phyloP scores from a whole-genome alignment of 1,140 invertebrate genomes.

The Drosophila repletoides region DNA sequence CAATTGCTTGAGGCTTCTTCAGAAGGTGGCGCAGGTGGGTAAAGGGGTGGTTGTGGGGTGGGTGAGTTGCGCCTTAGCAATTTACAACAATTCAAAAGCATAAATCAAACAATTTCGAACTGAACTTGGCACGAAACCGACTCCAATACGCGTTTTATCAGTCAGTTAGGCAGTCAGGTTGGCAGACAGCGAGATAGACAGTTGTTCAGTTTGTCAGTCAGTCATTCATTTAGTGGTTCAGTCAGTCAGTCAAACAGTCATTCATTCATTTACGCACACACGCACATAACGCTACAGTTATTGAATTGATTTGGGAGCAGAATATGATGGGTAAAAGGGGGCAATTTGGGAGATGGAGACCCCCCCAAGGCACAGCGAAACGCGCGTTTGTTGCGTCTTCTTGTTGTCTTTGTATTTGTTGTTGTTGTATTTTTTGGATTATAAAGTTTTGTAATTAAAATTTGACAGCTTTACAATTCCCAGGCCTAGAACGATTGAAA shows the following conservation, averaged over 20 bases:
- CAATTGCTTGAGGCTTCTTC: slow-evolving; percentile 44
- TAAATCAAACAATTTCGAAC: slow-evolving; percentile 77
- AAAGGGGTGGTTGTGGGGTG: background rate
- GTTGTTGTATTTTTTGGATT: slow-evolving; percentile 77
- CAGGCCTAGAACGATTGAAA: slow-evolving; percentile 31
- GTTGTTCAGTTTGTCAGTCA: too few species aligned
- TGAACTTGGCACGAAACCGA: slow-evolving; percentile 58
- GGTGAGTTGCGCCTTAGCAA: slow-evolving; percentile 33
- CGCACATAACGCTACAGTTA: slow-evolving; percentile 63
- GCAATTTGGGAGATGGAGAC: background rate
- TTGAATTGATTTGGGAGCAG: slow-evolving; percentile 70
- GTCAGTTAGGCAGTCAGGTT: background rate
- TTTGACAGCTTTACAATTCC: slow-evolving; percentile 81
- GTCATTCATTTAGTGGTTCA: slow-evolving; percentile 49
- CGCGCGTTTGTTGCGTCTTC: slow-evolving; percentile 15
- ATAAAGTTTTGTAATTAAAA: slow-evolving; percentile 81
- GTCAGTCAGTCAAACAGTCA: slow-evolving; percentile 52
- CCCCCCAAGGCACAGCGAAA: background rate
- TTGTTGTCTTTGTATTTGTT: slow-evolving; percentile 26
- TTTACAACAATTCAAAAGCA: slow-evolving; percentile 75
- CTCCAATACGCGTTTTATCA: background rate
- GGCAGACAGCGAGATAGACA: too few species aligned
- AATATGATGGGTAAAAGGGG: background rate
- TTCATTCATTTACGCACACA: slow-evolving; percentile 68
- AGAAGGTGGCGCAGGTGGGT: background rate